A percentile compares a stretch with the other conserved stretches of the same genome.
Conservation (phyloP, 2,797 vertebrate genomes). For the Agapornis canus region DNA sequence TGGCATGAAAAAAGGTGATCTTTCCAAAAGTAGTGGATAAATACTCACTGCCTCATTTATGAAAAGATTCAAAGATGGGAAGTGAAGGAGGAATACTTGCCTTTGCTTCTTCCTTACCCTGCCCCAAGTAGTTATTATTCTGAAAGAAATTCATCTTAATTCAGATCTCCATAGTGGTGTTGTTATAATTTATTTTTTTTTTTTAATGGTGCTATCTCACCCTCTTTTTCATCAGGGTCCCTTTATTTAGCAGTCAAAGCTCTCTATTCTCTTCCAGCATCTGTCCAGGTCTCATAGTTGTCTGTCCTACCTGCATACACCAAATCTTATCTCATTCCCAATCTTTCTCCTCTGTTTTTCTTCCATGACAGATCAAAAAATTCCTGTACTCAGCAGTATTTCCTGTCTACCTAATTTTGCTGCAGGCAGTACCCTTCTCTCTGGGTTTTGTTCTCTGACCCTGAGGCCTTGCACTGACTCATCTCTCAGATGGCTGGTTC, state of each 20-base stretch:
- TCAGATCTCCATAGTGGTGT: not conserved
- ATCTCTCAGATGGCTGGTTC: not conserved
- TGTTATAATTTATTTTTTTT: not conserved
- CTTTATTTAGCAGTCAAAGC: not conserved
- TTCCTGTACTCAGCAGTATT: not conserved
- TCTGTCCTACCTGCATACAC: not conserved
- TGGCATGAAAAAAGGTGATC: not conserved
- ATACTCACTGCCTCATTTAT: not conserved
- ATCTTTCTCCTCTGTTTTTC: not conserved
- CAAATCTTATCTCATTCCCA: not conserved
- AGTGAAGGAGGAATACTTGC: not conserved
- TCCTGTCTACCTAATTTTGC: not conserved
- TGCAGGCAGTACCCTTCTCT: rapidly evolving
- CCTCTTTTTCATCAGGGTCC: not conserved
- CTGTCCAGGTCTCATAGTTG: not conserved
- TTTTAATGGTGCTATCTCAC: not conserved
- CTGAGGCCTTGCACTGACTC: not conserved
- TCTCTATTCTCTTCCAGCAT: not conserved
- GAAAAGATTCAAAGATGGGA: not conserved
- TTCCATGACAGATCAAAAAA: not conserved
- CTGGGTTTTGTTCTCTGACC: not conserved
- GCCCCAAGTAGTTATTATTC: not conserved
- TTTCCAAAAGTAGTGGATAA: not conserved
- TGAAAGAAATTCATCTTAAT: not conserved
- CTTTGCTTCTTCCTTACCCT: not conserved